Evolutionary conservation across 2,888 invertebrate genomes (phyloP).

Genomic region (Escarpia spicata): DNA sequence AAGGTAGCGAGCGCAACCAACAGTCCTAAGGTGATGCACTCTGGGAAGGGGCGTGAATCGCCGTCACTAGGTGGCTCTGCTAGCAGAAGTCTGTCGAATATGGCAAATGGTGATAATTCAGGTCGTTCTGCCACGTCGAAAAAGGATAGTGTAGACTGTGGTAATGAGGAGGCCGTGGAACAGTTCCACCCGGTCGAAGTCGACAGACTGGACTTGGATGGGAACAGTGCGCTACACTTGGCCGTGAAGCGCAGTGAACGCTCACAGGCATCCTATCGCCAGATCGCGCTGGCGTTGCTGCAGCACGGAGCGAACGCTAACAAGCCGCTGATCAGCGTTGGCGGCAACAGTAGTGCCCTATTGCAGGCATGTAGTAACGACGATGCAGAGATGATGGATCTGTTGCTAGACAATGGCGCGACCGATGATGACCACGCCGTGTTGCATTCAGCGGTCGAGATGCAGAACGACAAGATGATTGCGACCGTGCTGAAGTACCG

Average conservation of each 20-base stretch:
- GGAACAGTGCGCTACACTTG: slow-evolving; percentile 52
- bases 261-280: slow-evolving; percentile 66
- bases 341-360: slow-evolving; percentile 61
- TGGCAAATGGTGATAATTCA: background rate
- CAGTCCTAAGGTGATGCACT: background rate
- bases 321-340: slow-evolving; percentile 70
- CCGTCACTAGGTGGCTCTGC: background rate
- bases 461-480: slow-evolving; percentile 75
- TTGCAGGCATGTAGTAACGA: slow-evolving; percentile 78
- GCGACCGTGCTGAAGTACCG: slow-evolving; percentile 78
- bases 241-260: slow-evolving; percentile 48
- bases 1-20: background rate
- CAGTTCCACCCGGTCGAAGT: slow-evolving; percentile 38
- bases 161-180: slow-evolving; percentile 20
- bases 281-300: slow-evolving; percentile 80
- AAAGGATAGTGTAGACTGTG: background rate
- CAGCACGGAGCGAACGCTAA: slow-evolving; percentile 86
- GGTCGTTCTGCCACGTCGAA: background rate
- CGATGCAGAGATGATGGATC: slow-evolving; percentile 78
- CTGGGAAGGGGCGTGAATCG: background rate
- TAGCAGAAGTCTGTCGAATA: background rate
- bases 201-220: slow-evolving; percentile 42
- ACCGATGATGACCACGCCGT: slow-evolving; percentile 86
- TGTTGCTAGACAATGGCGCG: slow-evolving; percentile 83
- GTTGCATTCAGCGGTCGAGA: slow-evolving; percentile 78